Conservation (phyloP, 1,140 invertebrate species). For the Armadillidium nasatum region DNA sequence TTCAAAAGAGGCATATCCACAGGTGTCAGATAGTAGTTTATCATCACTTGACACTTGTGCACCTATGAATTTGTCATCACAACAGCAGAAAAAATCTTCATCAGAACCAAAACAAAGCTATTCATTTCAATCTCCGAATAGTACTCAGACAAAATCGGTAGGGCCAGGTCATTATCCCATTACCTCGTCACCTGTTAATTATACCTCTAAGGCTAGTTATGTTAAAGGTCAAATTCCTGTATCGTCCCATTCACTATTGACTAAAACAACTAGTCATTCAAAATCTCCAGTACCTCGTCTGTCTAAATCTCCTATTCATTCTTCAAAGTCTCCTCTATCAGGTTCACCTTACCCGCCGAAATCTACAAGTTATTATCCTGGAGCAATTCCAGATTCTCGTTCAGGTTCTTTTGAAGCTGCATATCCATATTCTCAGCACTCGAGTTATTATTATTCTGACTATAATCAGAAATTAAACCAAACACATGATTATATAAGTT, state of each 20-base stretch:
- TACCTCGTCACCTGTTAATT: background rate
- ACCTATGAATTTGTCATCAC: background rate
- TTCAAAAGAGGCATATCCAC: background rate
- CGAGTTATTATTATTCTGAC: too few relatives aligned
- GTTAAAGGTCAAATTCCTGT: too few relatives aligned
- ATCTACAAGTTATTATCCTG: background rate
- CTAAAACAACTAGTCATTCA: background rate
- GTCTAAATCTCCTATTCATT: background rate
- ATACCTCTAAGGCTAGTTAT: too few relatives aligned
- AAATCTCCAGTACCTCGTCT: background rate
- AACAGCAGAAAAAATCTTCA: background rate
- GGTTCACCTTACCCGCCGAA: background rate
- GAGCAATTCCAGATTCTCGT: too few relatives aligned
- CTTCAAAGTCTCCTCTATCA: background rate
- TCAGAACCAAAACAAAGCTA: background rate
- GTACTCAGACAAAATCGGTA: background rate
- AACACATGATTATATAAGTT: too few relatives aligned
- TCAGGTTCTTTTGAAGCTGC: too few relatives aligned
- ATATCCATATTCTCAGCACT: too few relatives aligned
- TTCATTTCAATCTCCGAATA: background rate
- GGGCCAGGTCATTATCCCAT: background rate
- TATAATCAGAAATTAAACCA: too few relatives aligned
- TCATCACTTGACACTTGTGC: background rate
- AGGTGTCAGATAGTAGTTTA: background rate
- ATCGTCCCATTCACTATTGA: too few relatives aligned